Conservation (phyloP, 2,888 invertebrate genomes). For the Cosmopolites sordidus region DNA sequence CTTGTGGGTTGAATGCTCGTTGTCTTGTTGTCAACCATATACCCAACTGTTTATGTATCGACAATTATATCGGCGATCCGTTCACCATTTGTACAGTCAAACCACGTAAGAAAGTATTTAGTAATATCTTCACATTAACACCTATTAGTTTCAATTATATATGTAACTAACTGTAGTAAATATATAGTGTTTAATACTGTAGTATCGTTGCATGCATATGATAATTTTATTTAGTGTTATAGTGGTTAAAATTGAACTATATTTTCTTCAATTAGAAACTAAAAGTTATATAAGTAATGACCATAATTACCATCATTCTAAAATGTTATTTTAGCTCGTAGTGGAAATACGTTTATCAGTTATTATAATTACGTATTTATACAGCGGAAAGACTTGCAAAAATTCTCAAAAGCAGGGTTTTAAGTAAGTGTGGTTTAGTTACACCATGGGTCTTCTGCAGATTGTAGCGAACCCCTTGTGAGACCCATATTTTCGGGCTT, state of each 20-base stretch:
- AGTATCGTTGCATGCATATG: constrained; percentile 8
- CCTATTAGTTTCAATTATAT: background rate
- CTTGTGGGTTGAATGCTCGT: constrained; percentile 66
- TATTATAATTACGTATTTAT: too few relatives aligned
- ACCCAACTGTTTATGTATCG: constrained; percentile 68
- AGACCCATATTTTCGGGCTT: too few relatives aligned
- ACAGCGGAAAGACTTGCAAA: too few relatives aligned
- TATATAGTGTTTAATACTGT: constrained; percentile 3
- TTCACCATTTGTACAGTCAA: constrained; percentile 57
- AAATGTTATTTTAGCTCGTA: too few relatives aligned
- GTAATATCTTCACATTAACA: constrained; percentile 8
- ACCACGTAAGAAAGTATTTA: constrained; percentile 53
- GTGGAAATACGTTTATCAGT: too few relatives aligned
- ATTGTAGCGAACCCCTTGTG: too few relatives aligned
- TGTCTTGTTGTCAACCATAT: constrained; percentile 73
- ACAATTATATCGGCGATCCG: constrained; percentile 64
- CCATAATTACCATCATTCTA: too few relatives aligned
- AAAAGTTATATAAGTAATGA: too few relatives aligned
- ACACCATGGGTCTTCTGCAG: too few relatives aligned
- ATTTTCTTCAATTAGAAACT: too few relatives aligned
- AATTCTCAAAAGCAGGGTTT: too few relatives aligned
- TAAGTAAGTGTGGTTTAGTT: too few relatives aligned
- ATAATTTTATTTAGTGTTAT: constrained; percentile 1
- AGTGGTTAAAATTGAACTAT: background rate
- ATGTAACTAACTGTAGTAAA: constrained; percentile 5